phyloP scores from a whole-genome alignment of 1,140 invertebrate genomes.

The Mycetomoellerius zeteki region DNA sequence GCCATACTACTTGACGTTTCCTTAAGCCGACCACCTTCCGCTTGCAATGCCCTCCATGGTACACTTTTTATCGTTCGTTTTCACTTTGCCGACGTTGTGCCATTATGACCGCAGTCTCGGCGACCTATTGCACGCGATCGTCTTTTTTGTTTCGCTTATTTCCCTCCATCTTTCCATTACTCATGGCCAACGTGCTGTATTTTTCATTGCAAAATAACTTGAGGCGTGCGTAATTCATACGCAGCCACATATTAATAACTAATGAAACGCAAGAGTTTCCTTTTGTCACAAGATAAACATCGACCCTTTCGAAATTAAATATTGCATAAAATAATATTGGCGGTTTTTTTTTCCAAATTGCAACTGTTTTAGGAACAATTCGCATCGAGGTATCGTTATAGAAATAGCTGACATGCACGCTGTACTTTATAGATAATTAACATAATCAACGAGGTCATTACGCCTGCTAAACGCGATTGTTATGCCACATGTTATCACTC shows the following conservation, averaged over 20 bases:
- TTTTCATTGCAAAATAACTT: constrained; percentile 51
- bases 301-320: neutral
- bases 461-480: constrained; percentile 44
- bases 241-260: constrained; percentile 10
- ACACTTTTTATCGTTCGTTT: constrained; percentile 56
- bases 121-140: constrained; percentile 58
- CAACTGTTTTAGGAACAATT: neutral
- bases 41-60: constrained; percentile 30
- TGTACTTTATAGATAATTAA: constrained; percentile 56
- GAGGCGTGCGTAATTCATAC: constrained; percentile 18
- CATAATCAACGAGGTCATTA: constrained; percentile 62
- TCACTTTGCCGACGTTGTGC: constrained; percentile 53
- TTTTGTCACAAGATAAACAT: neutral
- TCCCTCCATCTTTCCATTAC: constrained; percentile 50
- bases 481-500: constrained; percentile 54
- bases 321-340: neutral
- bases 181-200: constrained; percentile 32
- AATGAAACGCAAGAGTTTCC: neutral
- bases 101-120: constrained; percentile 35
- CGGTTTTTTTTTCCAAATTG: neutral
- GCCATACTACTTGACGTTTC: constrained; percentile 32
- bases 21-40: constrained; percentile 45
- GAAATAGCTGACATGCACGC: constrained; percentile 19
- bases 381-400: neutral
- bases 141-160: constrained; percentile 57